phyloP scores from a whole-genome alignment of 2,888 invertebrate genomes.

The Chrysina gloriosa region DNA sequence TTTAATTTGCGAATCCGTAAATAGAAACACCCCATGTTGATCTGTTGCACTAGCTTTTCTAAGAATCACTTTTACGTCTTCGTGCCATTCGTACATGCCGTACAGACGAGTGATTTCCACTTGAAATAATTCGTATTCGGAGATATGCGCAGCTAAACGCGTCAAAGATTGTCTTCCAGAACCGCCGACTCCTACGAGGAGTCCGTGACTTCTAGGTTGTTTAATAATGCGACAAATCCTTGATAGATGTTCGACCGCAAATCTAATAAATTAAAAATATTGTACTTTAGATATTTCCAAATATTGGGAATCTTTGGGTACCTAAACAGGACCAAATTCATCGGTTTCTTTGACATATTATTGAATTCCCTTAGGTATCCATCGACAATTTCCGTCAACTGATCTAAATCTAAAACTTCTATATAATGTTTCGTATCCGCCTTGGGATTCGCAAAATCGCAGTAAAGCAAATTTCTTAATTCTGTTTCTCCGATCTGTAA shows the following conservation, averaged over 20 bases:
- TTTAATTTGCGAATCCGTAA: conserved; percentile 93
- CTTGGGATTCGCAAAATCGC: conserved; percentile 96
- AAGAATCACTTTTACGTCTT: conserved; percentile 87
- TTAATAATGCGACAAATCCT: conserved; percentile 90
- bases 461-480: conserved; percentile 88
- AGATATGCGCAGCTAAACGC: conserved; percentile 90
- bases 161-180: conserved; percentile 94
- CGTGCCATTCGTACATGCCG: conserved; percentile 87
- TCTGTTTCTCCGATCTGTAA: conserved; percentile 81
- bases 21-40: conserved; percentile 88
- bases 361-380: conserved; percentile 91
- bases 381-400: conserved; percentile 85
- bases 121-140: conserved; percentile 92
- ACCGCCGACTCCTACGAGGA: conserved; percentile 92
- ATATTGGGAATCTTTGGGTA: conserved; percentile 60
- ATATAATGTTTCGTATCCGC: conserved; percentile 88
- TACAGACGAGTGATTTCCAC: conserved; percentile 92
- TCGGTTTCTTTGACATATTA: conserved; percentile 95
- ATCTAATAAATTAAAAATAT: conserved; percentile 69
- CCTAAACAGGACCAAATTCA: conserved; percentile 93
- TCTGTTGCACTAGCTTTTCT: conserved; percentile 86
- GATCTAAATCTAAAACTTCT: conserved; percentile 87
- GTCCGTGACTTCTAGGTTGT: conserved; percentile 90
- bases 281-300: conserved; percentile 40
- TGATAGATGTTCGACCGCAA: conserved; percentile 94